Conservation (phyloP, 2,113 vertebrate species). For the Gorsachius goisagi region DNA sequence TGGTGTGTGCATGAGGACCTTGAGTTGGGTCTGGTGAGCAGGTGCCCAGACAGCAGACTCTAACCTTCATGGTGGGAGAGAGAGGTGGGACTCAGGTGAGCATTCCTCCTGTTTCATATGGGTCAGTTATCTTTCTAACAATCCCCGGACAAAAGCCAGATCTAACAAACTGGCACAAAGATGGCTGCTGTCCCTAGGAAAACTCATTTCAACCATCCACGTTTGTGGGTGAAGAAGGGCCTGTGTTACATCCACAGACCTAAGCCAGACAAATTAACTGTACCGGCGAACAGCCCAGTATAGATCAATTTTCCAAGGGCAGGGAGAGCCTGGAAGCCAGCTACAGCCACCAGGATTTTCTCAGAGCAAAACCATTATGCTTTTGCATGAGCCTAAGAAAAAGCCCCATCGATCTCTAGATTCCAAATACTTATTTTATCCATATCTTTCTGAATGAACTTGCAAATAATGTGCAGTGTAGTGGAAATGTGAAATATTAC, state of each 20-base stretch:
- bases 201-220: not conserved
- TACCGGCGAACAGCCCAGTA: not conserved
- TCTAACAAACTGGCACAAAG: not conserved
- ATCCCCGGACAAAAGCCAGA: not conserved
- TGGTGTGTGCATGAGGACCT: not conserved
- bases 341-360: not conserved
- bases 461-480: not conserved
- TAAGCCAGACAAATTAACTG: not conserved
- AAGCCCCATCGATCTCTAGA: not conserved
- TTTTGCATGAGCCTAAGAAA: not conserved
- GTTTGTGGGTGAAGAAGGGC: fast-evolving
- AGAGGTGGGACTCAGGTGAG: not conserved
- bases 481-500: constrained; percentile 15
- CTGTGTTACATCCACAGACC: not conserved
- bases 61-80: not conserved
- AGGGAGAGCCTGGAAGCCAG: not conserved
- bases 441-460: not conserved
- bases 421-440: not conserved
- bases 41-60: not conserved
- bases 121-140: not conserved
- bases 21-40: not conserved
- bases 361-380: not conserved
- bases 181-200: not conserved
- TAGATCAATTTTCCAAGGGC: not conserved
- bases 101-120: fast-evolving